Conservation (phyloP, 1,140 invertebrate genomes). For the Heliconius eleuchia region DNA sequence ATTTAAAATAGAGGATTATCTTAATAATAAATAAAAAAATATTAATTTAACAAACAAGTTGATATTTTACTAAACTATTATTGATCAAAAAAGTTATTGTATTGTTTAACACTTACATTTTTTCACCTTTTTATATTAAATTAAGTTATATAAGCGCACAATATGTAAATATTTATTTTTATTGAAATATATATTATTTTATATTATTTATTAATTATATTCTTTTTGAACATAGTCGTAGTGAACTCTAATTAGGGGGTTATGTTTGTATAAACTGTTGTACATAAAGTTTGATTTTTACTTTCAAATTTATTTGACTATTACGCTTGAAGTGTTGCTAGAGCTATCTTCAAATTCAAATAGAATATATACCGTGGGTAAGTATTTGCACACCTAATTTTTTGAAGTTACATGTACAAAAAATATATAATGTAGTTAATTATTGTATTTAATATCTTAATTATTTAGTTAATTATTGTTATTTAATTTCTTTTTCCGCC, state of each 20-base stretch:
- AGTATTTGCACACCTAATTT: too few relatives aligned
- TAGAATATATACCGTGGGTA: too few relatives aligned
- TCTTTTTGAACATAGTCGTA: not conserved
- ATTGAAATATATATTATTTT: not conserved
- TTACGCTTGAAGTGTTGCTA: not conserved
- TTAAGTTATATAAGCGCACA: too few relatives aligned
- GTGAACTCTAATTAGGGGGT: not conserved
- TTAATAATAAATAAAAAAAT: not conserved
- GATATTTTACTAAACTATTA: too few relatives aligned
- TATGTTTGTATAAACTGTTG: not conserved
- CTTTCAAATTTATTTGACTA: slow-evolving; percentile 4
- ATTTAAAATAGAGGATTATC: not conserved
- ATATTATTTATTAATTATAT: not conserved
- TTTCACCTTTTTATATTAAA: not conserved
- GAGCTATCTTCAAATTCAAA: too few relatives aligned
- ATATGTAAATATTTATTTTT: not conserved
- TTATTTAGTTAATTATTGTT: too few relatives aligned
- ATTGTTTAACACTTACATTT: not conserved
- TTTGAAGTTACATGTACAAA: too few relatives aligned
- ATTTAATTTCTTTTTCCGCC: too few relatives aligned
- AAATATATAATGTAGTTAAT: too few relatives aligned
- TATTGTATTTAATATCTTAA: too few relatives aligned
- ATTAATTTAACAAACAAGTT: not conserved
- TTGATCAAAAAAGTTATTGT: too few relatives aligned
- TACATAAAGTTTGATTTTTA: not conserved